phyloP scores from a whole-genome alignment of 2,797 vertebrate species.

The Chelidonichthys spinosus region DNA sequence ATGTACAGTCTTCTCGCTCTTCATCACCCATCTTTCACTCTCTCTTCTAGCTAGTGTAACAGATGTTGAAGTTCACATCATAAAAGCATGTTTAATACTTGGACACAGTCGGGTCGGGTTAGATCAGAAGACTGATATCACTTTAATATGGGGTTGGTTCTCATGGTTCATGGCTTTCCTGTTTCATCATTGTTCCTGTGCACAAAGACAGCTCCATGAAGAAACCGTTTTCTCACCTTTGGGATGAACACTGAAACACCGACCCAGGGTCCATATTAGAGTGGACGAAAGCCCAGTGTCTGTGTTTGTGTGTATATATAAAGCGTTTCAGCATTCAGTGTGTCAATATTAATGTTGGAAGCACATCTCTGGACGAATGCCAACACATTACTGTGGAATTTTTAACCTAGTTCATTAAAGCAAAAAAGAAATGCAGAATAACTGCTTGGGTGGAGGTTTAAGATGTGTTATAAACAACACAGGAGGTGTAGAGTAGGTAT shows the following conservation, averaged over 20 bases:
- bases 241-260: background rate
- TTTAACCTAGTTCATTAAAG: background rate
- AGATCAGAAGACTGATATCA: background rate
- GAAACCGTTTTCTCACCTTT: background rate
- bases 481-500: background rate
- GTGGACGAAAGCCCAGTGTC: background rate
- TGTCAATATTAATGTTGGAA: background rate
- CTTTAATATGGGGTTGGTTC: too few species aligned
- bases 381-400: background rate
- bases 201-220: background rate
- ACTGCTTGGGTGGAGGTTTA: conserved; percentile 1
- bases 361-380: background rate
- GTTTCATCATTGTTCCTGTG: background rate
- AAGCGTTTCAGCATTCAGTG: background rate
- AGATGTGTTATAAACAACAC: conserved; percentile 2
- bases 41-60: too few species aligned
- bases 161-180: background rate
- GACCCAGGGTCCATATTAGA: background rate
- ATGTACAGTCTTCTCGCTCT: too few species aligned
- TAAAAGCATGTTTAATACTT: conserved; percentile 2
- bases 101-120: background rate
- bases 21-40: too few species aligned
- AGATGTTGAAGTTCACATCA: background rate
- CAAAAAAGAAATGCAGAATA: background rate
- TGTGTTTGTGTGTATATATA: background rate